Base-by-base conservation (phyloP, 2,797 vertebrate species). In the Hephaestus fuliginosus region DNA sequence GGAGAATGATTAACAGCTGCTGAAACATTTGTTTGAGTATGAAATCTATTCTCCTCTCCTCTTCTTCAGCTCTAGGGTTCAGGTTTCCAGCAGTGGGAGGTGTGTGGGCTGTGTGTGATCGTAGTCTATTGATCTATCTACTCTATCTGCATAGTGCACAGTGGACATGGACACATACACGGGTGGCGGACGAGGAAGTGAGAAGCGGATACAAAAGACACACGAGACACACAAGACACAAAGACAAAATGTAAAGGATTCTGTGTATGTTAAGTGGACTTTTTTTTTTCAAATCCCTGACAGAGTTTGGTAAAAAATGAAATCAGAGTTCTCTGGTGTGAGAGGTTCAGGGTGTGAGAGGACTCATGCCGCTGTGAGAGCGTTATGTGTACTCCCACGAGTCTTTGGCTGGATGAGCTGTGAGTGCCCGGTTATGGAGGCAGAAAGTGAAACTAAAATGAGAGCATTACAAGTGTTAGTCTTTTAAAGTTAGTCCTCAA, bases 51-150 rank as follows among this genome's bases (percentile, higher is more conserved):
- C 7, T 70, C 49, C 65, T 76, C 7, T 70, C 49, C 65, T 43
- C 18, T 65, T 30, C 61, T 7, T 18, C 13, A 44, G 33, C 60
- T 70, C 20, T 2, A 8, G 58, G 58, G 63, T 63, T 74, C 49
- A 46, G 3, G 72, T 79, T 71, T 76, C 71, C 55, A 61, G 49
- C 17, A 57, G 67, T 75, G 71, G 76, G 60, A 79, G 41, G 30
- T 28, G 56, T 75, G 55, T 74, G 25, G 61, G 53, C 14, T 70
- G 52, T 60, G 46, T 49, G 25, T 74, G 70, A 63, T 52, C 4
- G 18, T 44, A 63, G 61, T 56, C 41, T 76, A 56, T 62, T 75
- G 71, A 49, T 74, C 36, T 22, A 57, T 73, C 41, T 13, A 13
- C 69, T 62, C 7, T 33, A 41, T 61, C 13, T 71, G 55, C 28